Conservation (phyloP, 2,797 vertebrate genomes). For the Heliangelus exortis region DNA sequence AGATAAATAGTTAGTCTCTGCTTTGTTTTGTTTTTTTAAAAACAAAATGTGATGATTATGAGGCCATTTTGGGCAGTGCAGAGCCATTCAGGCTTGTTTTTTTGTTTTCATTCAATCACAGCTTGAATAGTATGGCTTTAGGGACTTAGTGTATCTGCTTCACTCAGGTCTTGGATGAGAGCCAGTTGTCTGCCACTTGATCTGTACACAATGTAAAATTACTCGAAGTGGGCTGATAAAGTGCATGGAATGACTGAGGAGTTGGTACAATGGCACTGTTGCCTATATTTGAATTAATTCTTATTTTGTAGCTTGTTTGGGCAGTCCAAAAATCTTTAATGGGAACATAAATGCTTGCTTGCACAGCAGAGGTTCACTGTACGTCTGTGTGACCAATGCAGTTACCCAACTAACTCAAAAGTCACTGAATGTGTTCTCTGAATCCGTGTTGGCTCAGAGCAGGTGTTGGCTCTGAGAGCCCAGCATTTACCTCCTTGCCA, state of each 20-base stretch:
- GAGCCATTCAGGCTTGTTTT: neutral
- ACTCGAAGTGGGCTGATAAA: slow-evolving; percentile 4
- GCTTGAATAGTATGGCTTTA: slow-evolving; percentile 55
- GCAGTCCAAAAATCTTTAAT: neutral
- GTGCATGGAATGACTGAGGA: neutral
- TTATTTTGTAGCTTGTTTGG: neutral
- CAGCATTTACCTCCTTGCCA: neutral
- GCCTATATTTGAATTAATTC: neutral
- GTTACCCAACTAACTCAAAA: neutral
- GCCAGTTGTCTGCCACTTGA: slow-evolving; percentile 32
- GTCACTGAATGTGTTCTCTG: neutral
- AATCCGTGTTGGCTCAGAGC: neutral
- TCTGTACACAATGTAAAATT: neutral
- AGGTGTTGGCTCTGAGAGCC: neutral
- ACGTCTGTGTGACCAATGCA: neutral
- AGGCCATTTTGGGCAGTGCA: slow-evolving; percentile 10
- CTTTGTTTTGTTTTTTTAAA: neutral
- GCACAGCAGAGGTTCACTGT: neutral
- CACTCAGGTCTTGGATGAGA: slow-evolving; percentile 15
- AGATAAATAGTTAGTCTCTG: neutral
- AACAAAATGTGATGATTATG: neutral
- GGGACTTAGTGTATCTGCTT: slow-evolving; percentile 57
- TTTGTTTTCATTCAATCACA: slow-evolving; percentile 39
- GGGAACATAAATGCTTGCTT: neutral
- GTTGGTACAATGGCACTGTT: neutral